phyloP scores from a whole-genome alignment of 2,888 invertebrate species.

The Spodoptera littoralis region DNA sequence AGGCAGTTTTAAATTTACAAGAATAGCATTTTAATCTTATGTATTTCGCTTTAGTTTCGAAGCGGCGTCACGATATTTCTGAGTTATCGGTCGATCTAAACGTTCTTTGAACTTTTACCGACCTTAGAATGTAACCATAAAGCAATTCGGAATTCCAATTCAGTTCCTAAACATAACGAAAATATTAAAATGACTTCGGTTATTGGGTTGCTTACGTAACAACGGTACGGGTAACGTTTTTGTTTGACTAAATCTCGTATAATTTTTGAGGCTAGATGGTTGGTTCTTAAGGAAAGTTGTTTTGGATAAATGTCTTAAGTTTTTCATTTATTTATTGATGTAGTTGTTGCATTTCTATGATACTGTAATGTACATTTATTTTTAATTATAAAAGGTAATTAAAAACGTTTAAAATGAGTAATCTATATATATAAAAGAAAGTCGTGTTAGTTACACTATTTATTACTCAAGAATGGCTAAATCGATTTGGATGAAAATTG shows the following conservation, averaged over 20 bases:
- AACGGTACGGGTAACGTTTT: constrained; percentile 3
- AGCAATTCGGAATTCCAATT: constrained; percentile 61
- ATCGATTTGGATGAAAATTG: too few species aligned
- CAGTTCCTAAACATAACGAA: constrained; percentile 59
- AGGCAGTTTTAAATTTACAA: constrained; percentile 37
- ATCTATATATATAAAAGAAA: too few species aligned
- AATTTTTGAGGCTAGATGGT: constrained; percentile 8
- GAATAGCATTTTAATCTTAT: constrained; percentile 33
- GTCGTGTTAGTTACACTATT: too few species aligned
- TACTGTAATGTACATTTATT: too few species aligned
- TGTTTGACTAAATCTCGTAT: neutral
- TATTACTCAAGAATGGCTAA: too few species aligned
- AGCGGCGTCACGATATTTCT: constrained; percentile 60
- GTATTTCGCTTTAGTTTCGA: constrained; percentile 32
- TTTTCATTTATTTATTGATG: too few species aligned
- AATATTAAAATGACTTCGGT: constrained; percentile 46
- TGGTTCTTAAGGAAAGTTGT: neutral
- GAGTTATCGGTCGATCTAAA: constrained; percentile 77
- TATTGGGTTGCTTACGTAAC: constrained; percentile 44
- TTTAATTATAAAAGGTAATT: too few species aligned
- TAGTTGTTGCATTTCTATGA: too few species aligned
- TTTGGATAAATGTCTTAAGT: too few species aligned
- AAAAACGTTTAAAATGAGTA: too few species aligned
- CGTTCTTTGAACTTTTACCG: constrained; percentile 76
- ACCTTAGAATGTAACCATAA: constrained; percentile 59